Percentiles rank a stretch among this genome's conserved stretches.
Evolutionary conservation across 2,888 invertebrate species (phyloP).

Genomic region (Callyntrura guangdongensis): DNA sequence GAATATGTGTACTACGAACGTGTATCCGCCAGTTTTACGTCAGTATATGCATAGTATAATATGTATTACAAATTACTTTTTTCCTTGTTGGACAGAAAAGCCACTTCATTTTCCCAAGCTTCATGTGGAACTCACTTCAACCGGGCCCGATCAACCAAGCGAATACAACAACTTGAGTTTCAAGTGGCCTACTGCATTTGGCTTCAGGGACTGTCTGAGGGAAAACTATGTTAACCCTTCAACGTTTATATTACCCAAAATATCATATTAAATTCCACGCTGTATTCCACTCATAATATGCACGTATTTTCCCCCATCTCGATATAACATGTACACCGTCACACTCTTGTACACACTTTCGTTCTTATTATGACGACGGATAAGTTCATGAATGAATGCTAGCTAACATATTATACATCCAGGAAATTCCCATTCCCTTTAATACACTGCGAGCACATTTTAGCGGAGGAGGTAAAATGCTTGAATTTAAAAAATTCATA

Average conservation of each 20-base stretch:
- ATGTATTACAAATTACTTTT: slow-evolving; percentile 64
- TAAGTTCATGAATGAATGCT: slow-evolving; percentile 57
- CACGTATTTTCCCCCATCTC: slow-evolving; percentile 14
- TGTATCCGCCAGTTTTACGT: too few relatives aligned
- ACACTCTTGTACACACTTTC: slow-evolving; percentile 4
- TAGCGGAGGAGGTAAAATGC: slow-evolving; percentile 37
- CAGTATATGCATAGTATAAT: too few relatives aligned
- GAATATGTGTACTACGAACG: background rate
- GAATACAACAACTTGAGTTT: slow-evolving; percentile 80
- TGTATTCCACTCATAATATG: slow-evolving; percentile 26
- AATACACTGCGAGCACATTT: slow-evolving; percentile 32
- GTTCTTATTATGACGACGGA: slow-evolving; percentile 26
- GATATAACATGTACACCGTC: slow-evolving; percentile 1
- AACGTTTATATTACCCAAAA: slow-evolving; percentile 25
- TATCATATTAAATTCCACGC: background rate
- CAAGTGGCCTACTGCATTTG: slow-evolving; percentile 80
- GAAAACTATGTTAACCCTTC: slow-evolving; percentile 73
- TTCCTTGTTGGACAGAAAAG: slow-evolving; percentile 70
- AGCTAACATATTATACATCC: slow-evolving; percentile 22
- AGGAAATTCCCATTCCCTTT: slow-evolving; percentile 25
- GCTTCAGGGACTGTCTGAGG: slow-evolving; percentile 73
- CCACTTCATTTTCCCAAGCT: slow-evolving; percentile 79
- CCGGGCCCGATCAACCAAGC: slow-evolving; percentile 78
- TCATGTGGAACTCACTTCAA: slow-evolving; percentile 76
- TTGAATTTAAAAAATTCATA: slow-evolving; percentile 51